Conservation (phyloP, 2,888 invertebrate species). For the Anaspis maculata region DNA sequence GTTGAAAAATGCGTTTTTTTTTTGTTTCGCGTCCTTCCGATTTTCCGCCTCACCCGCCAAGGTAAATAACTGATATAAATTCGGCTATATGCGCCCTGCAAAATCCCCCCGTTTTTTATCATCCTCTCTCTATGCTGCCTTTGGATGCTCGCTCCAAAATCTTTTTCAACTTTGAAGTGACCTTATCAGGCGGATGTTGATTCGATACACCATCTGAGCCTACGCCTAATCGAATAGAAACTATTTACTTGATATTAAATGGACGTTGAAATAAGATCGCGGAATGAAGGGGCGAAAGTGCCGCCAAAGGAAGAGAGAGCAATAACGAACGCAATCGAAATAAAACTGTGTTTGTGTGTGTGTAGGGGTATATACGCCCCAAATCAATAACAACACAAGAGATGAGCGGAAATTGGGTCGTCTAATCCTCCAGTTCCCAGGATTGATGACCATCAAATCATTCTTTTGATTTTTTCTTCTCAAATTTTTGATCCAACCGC, state of each 20-base stretch:
- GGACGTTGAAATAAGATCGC: conserved; percentile 27
- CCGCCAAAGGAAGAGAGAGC: conserved; percentile 8
- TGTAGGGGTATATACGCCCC: no score
- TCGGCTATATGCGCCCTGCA: no score
- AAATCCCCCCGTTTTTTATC: conserved; percentile 25
- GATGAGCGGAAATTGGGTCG: no score
- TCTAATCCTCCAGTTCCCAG: no score
- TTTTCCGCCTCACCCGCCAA: conserved; percentile 22
- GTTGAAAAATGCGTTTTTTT: conserved; percentile 23
- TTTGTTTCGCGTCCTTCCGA: conserved; percentile 13
- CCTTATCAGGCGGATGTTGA: conserved; percentile 28
- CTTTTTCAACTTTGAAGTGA: conserved; percentile 29
- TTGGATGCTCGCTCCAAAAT: no score
- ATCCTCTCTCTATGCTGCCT: no score
- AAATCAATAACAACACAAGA: no score
- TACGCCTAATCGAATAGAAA: conserved; percentile 31
- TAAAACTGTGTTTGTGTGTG: no score
- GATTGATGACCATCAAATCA: no score
- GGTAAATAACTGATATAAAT: conserved; percentile 31
- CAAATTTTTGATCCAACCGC: no score
- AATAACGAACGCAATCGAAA: conserved; percentile 15
- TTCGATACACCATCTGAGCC: conserved; percentile 28
- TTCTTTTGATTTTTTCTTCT: no score
- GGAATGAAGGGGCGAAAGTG: conserved; percentile 9
- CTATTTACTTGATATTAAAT: conserved; percentile 32